These are phyloP conservation scores for Clangula hyemalis DNA, from an alignment of 2,797 vertebrate species.

Conservation along the genomic window DNA sequence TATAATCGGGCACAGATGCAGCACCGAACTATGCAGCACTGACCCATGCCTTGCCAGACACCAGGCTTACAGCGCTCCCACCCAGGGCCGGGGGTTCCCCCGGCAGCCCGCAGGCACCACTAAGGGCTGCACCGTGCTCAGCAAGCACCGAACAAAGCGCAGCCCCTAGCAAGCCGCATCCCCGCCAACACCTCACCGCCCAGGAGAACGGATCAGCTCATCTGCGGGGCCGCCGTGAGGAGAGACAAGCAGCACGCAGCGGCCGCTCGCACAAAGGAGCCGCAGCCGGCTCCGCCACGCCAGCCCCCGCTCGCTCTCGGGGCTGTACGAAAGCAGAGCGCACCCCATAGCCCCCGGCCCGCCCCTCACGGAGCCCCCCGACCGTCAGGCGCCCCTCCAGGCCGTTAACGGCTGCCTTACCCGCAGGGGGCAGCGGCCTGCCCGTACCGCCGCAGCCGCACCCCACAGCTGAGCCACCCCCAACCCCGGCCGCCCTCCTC, in stretches of 20 bases:
- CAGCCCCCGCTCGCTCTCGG: neutral
- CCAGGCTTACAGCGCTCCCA: neutral
- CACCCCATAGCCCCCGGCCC: too few relatives aligned
- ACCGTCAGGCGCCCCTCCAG: too few relatives aligned
- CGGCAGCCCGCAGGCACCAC: fast-evolving
- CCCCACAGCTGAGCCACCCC: fast-evolving
- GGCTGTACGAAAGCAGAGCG: neutral
- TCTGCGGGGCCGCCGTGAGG: too few relatives aligned
- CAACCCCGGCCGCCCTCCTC: too few relatives aligned
- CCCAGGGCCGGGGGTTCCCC: neutral
- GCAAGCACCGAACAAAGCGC: neutral
- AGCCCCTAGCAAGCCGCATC: neutral
- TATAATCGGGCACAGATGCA: neutral
- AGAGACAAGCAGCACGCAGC: neutral
- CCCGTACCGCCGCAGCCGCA: too few relatives aligned
- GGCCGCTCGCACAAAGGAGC: neutral
- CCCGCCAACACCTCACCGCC: neutral
- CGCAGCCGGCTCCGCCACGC: neutral
- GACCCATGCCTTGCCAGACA: neutral
- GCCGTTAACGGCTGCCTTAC: too few relatives aligned
- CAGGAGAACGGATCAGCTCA: neutral
- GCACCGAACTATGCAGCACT: neutral
- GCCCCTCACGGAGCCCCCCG: too few relatives aligned
- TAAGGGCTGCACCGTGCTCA: neutral
- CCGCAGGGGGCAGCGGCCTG: too few relatives aligned